These are phyloP conservation scores for Lepidocyrtoides sp. DNA, from an alignment of 2,888 invertebrate species.

Conservation along the genomic window DNA sequence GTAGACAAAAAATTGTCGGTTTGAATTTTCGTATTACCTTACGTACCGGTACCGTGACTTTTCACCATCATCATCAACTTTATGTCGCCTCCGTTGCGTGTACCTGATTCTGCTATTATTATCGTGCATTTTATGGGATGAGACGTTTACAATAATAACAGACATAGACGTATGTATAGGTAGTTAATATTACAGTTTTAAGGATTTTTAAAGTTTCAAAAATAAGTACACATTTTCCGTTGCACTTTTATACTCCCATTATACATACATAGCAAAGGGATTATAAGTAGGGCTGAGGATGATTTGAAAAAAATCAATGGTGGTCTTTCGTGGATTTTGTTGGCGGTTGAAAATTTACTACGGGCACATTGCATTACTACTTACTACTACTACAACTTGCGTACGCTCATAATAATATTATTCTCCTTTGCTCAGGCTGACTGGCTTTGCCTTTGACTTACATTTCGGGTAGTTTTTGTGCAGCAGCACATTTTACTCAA, in stretches of 20 bases:
- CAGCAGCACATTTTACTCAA: background rate
- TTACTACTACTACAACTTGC: background rate
- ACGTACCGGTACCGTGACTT: background rate
- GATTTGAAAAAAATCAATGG: constrained; percentile 63
- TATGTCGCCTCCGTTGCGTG: constrained; percentile 3
- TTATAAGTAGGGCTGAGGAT: background rate
- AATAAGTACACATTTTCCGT: constrained; percentile 19
- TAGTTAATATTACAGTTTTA: too few species aligned
- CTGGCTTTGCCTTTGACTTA: background rate
- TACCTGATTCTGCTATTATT: background rate
- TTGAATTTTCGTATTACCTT: background rate
- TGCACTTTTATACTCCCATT: background rate
- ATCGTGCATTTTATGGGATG: background rate
- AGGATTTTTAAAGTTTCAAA: too few species aligned
- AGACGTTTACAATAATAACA: background rate
- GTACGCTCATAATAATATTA: background rate
- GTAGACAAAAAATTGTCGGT: constrained; percentile 63
- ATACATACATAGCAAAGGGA: background rate
- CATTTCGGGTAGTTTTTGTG: background rate
- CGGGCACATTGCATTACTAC: background rate
- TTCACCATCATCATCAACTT: background rate
- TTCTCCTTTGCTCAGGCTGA: too few species aligned
- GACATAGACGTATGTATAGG: background rate
- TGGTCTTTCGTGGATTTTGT: constrained; percentile 61
- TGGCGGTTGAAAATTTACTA: constrained; percentile 58